Evolutionary conservation across 2,797 vertebrate genomes (phyloP).

Genomic region (Parotocinclus haroldoi): DNA sequence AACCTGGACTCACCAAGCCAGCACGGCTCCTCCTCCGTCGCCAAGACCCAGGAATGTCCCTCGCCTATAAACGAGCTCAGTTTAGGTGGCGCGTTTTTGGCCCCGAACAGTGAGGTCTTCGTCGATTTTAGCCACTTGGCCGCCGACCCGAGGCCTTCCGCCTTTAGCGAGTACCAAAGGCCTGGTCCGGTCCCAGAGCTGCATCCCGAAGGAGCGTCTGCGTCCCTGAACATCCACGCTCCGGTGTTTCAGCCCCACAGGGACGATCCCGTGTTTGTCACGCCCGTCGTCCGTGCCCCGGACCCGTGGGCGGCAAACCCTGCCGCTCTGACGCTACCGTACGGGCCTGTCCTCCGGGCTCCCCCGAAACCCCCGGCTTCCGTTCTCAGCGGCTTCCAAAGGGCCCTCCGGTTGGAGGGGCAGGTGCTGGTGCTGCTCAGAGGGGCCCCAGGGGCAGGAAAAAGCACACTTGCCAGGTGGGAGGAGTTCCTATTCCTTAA

Average conservation of each 20-base stretch:
- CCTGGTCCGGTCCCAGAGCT: conserved; percentile 30
- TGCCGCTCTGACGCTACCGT: conserved; percentile 54
- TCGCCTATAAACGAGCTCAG: conserved; percentile 57
- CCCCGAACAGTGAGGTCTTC: conserved; percentile 24
- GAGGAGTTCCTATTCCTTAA: no score
- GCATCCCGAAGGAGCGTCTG: conserved; percentile 27
- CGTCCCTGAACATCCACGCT: conserved; percentile 78
- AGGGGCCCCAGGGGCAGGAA: conserved; percentile 94
- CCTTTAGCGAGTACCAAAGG: conserved; percentile 72
- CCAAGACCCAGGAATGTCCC: conserved; percentile 23
- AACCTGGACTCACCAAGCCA: conserved; percentile 39
- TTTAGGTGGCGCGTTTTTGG: conserved; percentile 34
- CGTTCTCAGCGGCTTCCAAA: conserved; percentile 54
- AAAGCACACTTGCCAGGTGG: conserved; percentile 90
- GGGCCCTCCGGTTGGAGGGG: conserved; percentile 68
- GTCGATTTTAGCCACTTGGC: conserved; percentile 64
- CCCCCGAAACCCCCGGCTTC: conserved; percentile 64
- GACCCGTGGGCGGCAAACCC: conserved; percentile 64
- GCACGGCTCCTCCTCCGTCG: conserved; percentile 45
- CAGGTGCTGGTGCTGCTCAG: conserved; percentile 88
- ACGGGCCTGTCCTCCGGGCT: conserved; percentile 52
- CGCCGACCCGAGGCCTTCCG: conserved; percentile 57
- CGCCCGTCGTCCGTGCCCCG: conserved; percentile 74
- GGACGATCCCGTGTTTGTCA: conserved; percentile 73
- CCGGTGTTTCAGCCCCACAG: conserved; percentile 71